phyloP scores from a whole-genome alignment of 2,888 invertebrate genomes.

The Drosophila quinaria region DNA sequence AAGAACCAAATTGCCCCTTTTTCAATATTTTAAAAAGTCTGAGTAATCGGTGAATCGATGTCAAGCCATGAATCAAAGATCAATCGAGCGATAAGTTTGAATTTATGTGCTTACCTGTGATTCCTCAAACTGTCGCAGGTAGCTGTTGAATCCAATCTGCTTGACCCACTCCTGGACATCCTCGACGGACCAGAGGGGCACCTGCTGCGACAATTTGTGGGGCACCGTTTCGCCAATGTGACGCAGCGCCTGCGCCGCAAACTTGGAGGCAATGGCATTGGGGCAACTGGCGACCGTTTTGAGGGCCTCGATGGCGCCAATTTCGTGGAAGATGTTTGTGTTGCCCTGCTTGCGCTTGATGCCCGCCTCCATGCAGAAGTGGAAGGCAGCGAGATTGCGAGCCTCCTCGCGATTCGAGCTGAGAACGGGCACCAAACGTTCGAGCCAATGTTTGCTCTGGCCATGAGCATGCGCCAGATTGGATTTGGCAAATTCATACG shows the following conservation, averaged over 20 bases:
- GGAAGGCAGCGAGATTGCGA: slow-evolving; percentile 98
- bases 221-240: slow-evolving; percentile 98
- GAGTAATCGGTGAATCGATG: too few species aligned
- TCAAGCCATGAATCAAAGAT: too few species aligned
- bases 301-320: slow-evolving; percentile 97
- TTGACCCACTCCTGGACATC: slow-evolving; percentile 99
- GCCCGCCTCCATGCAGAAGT: slow-evolving; percentile 99
- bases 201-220: slow-evolving; percentile 98
- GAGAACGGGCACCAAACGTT: slow-evolving; percentile 96
- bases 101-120: slow-evolving; percentile 93
- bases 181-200: slow-evolving; percentile 98
- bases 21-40: too few species aligned
- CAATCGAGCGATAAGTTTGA: neutral
- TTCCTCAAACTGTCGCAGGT: slow-evolving; percentile 93
- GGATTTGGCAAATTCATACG: slow-evolving; percentile 96
- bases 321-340: slow-evolving; percentile 95
- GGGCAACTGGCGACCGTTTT: slow-evolving; percentile 99
- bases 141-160: slow-evolving; percentile 97
- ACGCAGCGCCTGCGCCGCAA: slow-evolving; percentile 96
- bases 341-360: slow-evolving; percentile 98
- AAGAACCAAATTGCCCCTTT: too few species aligned
- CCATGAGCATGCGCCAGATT: slow-evolving; percentile 97
- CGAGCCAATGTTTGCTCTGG: slow-evolving; percentile 97
- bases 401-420: slow-evolving; percentile 98
- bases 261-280: slow-evolving; percentile 98